phyloP scores from a whole-genome alignment of 2,888 invertebrate species.

The Auanema sp. region DNA sequence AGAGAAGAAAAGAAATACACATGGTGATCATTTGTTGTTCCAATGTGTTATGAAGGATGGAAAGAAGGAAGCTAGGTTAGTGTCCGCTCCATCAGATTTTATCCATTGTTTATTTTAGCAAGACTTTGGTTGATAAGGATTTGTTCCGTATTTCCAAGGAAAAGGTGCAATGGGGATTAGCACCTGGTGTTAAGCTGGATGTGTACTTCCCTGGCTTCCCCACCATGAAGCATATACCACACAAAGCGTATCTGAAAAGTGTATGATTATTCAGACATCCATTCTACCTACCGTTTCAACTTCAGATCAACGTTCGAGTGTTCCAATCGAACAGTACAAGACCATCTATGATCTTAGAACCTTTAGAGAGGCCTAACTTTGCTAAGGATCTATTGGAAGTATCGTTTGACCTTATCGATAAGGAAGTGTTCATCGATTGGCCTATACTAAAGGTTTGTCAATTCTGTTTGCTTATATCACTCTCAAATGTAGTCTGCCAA shows the following conservation, averaged over 20 bases:
- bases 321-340: constrained; percentile 82
- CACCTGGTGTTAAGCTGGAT: constrained; percentile 74
- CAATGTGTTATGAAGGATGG: constrained; percentile 63
- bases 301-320: constrained; percentile 75
- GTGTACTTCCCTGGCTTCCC: constrained; percentile 88
- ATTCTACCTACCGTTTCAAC: not conserved
- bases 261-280: constrained; percentile 4
- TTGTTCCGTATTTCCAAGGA: constrained; percentile 63
- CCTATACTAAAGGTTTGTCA: constrained; percentile 78
- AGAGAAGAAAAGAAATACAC: constrained; percentile 78
- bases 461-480: not conserved
- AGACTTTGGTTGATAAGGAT: constrained; percentile 60
- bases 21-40: constrained; percentile 85
- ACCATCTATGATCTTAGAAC: constrained; percentile 79
- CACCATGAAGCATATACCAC: constrained; percentile 81
- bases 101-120: too few relatives aligned
- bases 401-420: constrained; percentile 75
- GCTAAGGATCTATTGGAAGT: constrained; percentile 65
- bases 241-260: constrained; percentile 70
- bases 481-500: constrained; percentile 20
- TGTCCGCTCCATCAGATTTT: too few relatives aligned
- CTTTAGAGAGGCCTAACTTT: not conserved
- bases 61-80: constrained; percentile 1
- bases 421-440: constrained; percentile 82
- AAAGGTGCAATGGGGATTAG: constrained; percentile 72